Base-by-base conservation (phyloP, 2,888 invertebrate species). In the Leptogaster cylindrica region DNA sequence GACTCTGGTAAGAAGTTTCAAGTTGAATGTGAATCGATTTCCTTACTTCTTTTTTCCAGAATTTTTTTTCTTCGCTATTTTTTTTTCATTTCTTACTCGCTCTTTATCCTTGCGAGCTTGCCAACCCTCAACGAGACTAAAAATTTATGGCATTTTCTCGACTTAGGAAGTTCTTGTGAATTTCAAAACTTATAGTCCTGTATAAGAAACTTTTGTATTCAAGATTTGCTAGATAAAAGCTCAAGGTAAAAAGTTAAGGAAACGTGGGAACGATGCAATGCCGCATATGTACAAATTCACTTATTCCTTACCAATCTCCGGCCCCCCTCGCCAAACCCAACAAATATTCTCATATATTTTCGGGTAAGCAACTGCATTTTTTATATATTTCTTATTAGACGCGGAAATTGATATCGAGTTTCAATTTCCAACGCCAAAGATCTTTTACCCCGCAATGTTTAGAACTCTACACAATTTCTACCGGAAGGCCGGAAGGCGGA, bases 141-240 rank as follows among this genome's bases (percentile, higher is more conserved):
- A 28, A 51, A 51, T 51, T 51, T 51, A 51, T 51, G 14, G 51
- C 25, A 51, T 27, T 28, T 27, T 48, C n/a, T 51, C 51, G 51
- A 51, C 51, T 51, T 51, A 20, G 27, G n/a, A 51, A 51, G 27
- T 51, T 51, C 28, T 51, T 36, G 36, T n/a, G n/a, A 36, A 36
- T 36, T 14, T 36, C 36, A 36, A 36, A 36, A 36, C 36, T 36
- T 36, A 36, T 4, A 36, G 36, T 1, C n/a, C 7, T 36, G 36
- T 36, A 10, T 36, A 36, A 36, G 36, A n/a, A 36, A 36, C 36
- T 36, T 36, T 36, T 36, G 36, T 36, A 36, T 36, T 7, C 36
- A 4, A 36, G 36, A 36, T 36, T 36, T 36, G 10, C 36, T 36
- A 36, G 36, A 36, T 36, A 36, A 36, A 36, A 36, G 36, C 36